Percentiles rank a stretch among this genome's conserved stretches.
Evolutionary conservation across 2,888 invertebrate species (phyloP).

Genomic region (Luperina nickerlii): DNA sequence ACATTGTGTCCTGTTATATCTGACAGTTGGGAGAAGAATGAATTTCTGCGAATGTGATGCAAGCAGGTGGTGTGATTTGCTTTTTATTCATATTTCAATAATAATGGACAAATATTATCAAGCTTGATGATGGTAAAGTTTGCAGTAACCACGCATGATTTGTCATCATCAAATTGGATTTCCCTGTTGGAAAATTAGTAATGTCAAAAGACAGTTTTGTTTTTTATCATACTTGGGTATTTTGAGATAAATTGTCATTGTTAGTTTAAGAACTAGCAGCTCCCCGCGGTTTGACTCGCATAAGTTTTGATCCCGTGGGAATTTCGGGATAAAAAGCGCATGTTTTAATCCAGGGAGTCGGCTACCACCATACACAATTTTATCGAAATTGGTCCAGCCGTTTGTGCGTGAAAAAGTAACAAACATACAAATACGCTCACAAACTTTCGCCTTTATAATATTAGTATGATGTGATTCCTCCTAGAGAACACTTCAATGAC

Average conservation of each 20-base stretch:
- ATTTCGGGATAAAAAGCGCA: no score
- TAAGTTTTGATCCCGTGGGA: no score
- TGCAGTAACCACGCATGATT: neutral
- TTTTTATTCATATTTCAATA: constrained; percentile 11
- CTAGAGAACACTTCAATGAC: neutral
- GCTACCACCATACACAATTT: no score
- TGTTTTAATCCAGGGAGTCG: no score
- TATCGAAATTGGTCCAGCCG: no score
- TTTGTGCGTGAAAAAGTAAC: no score
- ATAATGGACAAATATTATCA: constrained; percentile 7
- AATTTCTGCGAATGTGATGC: constrained; percentile 30
- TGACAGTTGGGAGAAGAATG: constrained; percentile 39
- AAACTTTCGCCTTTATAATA: no score
- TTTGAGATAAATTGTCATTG: neutral
- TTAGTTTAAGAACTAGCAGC: neutral
- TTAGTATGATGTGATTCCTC: no score
- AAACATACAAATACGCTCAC: no score
- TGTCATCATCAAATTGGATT: neutral
- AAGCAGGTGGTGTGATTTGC: constrained; percentile 51
- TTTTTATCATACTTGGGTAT: neutral
- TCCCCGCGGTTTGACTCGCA: no score
- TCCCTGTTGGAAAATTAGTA: neutral
- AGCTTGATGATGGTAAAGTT: neutral
- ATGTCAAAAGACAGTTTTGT: neutral
- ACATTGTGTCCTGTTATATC: constrained; percentile 48